Evolutionary conservation across 2,888 invertebrate species (phyloP), one percentile per base, ranked within the genome.

Genomic region (Crocallis elinguaria): DNA sequence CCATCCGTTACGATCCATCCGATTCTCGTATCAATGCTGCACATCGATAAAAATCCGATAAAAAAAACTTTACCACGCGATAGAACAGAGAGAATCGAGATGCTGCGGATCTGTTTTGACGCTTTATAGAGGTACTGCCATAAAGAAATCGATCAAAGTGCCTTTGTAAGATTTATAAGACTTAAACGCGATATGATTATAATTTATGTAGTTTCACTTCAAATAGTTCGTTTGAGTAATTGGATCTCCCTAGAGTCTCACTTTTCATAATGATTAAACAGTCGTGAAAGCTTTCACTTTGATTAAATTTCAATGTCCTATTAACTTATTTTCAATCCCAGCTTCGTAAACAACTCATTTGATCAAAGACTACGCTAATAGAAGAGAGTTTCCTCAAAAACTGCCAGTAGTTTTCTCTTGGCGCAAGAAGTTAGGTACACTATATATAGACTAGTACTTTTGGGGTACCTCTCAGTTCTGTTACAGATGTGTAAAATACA

Each of bases 1-100:
- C 69, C 68, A 67, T 68, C 68, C 73, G 70, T 70, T 63, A 62
- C 69, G 57, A 63, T 65, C 62, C 58, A 66, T 64, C 62, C 62
- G 67, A 71, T 63, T 66, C 57, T 66, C 64, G 56, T 71, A 71
- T 67, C 67, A 67, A 53, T 63, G 62, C 52, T 66, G 66, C 57
- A 67, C 62, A 68, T 66, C 65, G 64, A 66, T 65, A 62, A 57
- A 65, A 66, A 53, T 63, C 57, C 41, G 52, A 61, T 66, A 70
- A 66, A 66, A 69, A 66, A 66, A 69, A 66, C 49, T 57, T 60
- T 60, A 63, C 59, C 62, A 55, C 56, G 45, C 60, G 49, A 66
- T 63, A 57, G 63, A 54, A 44, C 57, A 50, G 51, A 70, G 60
- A 50, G 43, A 58, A 57, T 60, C 56, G 42, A 56, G 50, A 57